Evolutionary conservation across 30 jellyfish, hydroid and myxozoan genomes (phyloP), one percentile per base, ranked within the genome.

Genomic region (Sanderia malayensis): DNA sequence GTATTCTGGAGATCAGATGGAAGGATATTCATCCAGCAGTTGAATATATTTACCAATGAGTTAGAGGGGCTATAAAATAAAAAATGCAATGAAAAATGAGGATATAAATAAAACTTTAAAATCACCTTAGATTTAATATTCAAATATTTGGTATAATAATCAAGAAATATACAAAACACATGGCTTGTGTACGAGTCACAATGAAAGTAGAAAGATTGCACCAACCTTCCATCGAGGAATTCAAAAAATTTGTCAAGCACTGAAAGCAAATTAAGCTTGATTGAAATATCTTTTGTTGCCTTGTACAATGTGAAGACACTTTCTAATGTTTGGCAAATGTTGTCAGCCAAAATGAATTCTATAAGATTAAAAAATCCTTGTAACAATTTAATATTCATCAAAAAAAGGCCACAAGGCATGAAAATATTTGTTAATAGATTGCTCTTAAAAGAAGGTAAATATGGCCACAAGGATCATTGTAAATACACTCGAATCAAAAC

Each of bases 1-100:
- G 73, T 27, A 22, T 20, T 21, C 7, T 21, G 49, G 7, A 76
- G 62, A 34, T 76, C 87, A 26, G 61, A 21, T 45, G 87, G 87
- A n/a, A 76, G 29, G 22, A 46, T 24, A 29, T 26, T 24, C 15
- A 61, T 23, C 87, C 87, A 76, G 7, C 57, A 23, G 20, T 66
- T 31, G 9, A 66, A 17, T n/a, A 44, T 41, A 11, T 66, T 22
- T 19, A 33, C 60, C 13, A 66, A 53, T 21, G 2, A 10, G 7
- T 13, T 1, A 7, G 24, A 8, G 24, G 31, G 37, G 19, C 79
- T 66, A 45, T 6, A 66, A 30, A 23, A 6, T 21, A 32, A 63
- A 9, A 63, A 23, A 27, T 18, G 8, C 1, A 11, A 6, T 63
- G 58, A 17, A 23, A 13, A 4, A 59, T 20, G 2, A 22, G 37